Conservation (phyloP, 2,797 vertebrate genomes). For the Mormyrops boulengeri region DNA sequence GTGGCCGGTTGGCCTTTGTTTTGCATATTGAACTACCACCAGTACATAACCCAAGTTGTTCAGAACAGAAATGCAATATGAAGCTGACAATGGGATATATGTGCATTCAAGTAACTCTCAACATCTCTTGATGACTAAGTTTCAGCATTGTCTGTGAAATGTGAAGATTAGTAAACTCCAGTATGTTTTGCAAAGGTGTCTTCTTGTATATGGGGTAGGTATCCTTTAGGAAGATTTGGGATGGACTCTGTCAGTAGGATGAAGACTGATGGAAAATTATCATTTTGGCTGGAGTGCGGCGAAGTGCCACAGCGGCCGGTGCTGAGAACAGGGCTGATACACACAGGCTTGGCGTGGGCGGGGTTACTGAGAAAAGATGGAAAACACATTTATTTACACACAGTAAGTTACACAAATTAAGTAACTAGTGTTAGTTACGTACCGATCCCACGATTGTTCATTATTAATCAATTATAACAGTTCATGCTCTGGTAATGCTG, state of each 20-base stretch:
- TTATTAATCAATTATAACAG: background rate
- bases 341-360: background rate
- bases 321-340: background rate
- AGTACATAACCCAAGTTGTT: background rate
- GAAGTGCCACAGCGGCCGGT: background rate
- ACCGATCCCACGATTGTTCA: background rate
- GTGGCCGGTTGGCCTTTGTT: background rate
- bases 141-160: background rate
- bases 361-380: background rate
- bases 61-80: background rate
- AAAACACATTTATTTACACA: background rate
- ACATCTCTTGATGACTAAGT: background rate
- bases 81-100: background rate
- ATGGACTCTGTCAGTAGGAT: background rate
- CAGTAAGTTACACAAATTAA: background rate
- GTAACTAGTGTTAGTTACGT: too few relatives aligned
- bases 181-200: background rate
- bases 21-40: background rate
- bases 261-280: background rate
- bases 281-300: background rate
- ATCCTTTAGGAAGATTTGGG: background rate
- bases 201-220: background rate
- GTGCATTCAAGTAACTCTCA: background rate
- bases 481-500: background rate
- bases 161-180: background rate